phyloP scores from a whole-genome alignment of 2,113 vertebrate genomes.

The Rhynchopsitta pachyrhyncha region DNA sequence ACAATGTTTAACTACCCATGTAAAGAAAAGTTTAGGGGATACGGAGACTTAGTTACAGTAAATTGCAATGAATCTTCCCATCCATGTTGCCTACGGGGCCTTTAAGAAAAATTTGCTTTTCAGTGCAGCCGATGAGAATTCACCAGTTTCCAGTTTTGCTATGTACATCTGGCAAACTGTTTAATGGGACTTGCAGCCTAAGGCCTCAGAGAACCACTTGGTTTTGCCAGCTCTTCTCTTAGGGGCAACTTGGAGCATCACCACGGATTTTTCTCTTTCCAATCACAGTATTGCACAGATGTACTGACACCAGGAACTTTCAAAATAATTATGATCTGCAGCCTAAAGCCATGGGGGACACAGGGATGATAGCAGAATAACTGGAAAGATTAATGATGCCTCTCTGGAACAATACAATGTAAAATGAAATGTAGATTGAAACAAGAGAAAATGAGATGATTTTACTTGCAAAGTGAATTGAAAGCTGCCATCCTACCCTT shows the following conservation, averaged over 20 bases:
- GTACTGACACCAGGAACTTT: not conserved
- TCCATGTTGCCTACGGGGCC: not conserved
- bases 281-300: not conserved
- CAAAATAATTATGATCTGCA: not conserved
- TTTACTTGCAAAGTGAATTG: not conserved
- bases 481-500: not conserved
- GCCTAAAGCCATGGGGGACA: not conserved
- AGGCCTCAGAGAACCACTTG: not conserved
- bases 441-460: not conserved
- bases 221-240: constrained; percentile 4
- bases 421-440: not conserved
- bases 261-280: not conserved
- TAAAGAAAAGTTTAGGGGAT: not conserved
- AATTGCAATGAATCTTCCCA: not conserved
- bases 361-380: not conserved
- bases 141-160: not conserved
- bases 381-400: not conserved
- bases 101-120: not conserved
- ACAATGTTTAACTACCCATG: not conserved
- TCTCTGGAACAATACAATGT: not conserved
- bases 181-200: not conserved
- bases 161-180: not conserved
- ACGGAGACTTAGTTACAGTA: not conserved
- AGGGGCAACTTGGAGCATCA: not conserved
- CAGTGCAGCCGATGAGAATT: not conserved